Evolutionary conservation across 92 coral and sea anemone genomes (phyloP).

Genomic region (Meandrina meandrites): DNA sequence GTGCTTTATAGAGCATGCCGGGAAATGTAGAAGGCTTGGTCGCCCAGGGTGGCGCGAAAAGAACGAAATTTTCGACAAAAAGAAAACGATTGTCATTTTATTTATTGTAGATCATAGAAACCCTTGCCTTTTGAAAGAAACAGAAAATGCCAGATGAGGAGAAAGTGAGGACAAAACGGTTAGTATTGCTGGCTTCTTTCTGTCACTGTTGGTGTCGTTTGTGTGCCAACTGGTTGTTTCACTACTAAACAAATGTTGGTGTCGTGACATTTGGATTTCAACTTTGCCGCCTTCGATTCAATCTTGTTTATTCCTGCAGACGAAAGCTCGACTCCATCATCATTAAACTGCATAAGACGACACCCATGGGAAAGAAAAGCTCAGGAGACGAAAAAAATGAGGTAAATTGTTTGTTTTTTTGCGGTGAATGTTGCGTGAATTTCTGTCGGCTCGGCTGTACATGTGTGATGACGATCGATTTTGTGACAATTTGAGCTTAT

Average conservation of each 20-base stretch:
- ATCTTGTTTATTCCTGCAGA: slow-evolving; percentile 39
- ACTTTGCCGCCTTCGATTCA: not conserved
- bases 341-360: slow-evolving; percentile 61
- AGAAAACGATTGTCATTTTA: not conserved
- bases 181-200: slow-evolving; percentile 19
- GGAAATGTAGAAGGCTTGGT: slow-evolving; percentile 32
- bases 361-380: slow-evolving; percentile 43
- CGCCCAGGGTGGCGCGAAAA: slow-evolving; percentile 54
- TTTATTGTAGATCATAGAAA: not conserved
- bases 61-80: not conserved
- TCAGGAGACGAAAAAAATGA: slow-evolving; percentile 23
- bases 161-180: slow-evolving; percentile 53
- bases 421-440: slow-evolving; percentile 30
- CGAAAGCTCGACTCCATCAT: slow-evolving; percentile 84
- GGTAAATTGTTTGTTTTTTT: slow-evolving; percentile 47
- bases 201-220: not conserved
- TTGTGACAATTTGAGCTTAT: not conserved
- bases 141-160: slow-evolving; percentile 33
- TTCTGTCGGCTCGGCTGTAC: slow-evolving; percentile 1
- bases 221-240: not conserved
- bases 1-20: slow-evolving; percentile 13
- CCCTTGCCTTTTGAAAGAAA: slow-evolving; percentile 13
- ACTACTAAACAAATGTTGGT: not conserved
- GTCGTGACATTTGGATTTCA: slow-evolving; percentile 18
- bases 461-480: slow-evolving; percentile 12